Conservation (phyloP, 2,797 vertebrate species). For the Cephalopachus bancanus region DNA sequence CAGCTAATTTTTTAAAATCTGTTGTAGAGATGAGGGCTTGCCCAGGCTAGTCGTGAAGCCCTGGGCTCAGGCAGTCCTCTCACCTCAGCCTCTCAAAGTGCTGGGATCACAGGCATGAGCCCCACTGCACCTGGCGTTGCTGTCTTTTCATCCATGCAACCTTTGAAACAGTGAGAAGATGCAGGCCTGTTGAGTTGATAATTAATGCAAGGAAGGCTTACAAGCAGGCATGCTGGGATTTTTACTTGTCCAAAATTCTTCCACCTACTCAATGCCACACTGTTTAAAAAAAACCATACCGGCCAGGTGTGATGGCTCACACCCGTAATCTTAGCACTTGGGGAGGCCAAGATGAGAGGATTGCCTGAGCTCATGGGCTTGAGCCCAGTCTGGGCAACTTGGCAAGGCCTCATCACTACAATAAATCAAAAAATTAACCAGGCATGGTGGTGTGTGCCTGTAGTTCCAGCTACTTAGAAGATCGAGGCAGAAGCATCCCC, state of each 20-base stretch:
- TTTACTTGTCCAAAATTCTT: constrained; percentile 31
- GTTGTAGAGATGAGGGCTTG: not conserved
- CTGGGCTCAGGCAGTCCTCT: not conserved
- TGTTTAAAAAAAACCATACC: not conserved
- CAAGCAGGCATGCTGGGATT: not conserved
- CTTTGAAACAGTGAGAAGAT: constrained; percentile 33
- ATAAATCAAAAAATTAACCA: too few species aligned
- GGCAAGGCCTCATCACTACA: too few species aligned
- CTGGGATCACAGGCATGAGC: not conserved
- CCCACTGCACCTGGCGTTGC: not conserved
- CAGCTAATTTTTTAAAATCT: not conserved
- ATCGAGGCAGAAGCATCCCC: too few species aligned
- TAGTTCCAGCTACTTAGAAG: too few species aligned
- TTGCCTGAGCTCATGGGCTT: too few species aligned
- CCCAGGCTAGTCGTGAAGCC: not conserved
- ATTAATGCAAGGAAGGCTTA: constrained; percentile 1
- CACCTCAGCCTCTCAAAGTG: not conserved
- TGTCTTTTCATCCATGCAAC: not conserved
- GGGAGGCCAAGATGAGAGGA: too few species aligned
- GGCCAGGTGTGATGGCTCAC: too few species aligned
- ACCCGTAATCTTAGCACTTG: too few species aligned
- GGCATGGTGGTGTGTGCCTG: too few species aligned
- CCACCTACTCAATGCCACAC: not conserved
- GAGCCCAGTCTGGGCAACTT: too few species aligned
- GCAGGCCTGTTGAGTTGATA: not conserved